Evolutionary conservation across 2,797 vertebrate species (phyloP).

Genomic region (Mormyrus proboscirostris): DNA sequence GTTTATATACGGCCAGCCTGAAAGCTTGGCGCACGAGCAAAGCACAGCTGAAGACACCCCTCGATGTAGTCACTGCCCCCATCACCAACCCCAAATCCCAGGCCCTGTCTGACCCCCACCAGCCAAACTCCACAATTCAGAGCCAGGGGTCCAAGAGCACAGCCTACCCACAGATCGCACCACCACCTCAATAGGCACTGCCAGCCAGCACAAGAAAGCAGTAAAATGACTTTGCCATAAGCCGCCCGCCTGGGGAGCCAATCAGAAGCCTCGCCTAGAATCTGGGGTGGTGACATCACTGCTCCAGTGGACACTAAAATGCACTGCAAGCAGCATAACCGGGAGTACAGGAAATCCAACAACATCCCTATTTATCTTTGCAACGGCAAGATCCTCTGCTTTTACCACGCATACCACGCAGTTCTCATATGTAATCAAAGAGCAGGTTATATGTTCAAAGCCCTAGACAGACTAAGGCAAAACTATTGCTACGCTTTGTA

Average conservation of each 20-base stretch:
- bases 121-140: background rate
- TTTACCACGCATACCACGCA: background rate
- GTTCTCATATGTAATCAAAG: background rate
- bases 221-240: background rate
- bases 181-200: background rate
- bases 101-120: background rate
- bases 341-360: background rate
- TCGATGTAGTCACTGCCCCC: background rate
- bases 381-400: background rate
- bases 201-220: background rate
- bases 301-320: background rate
- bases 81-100: background rate
- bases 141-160: background rate
- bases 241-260: background rate
- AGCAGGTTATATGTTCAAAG: background rate
- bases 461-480: background rate
- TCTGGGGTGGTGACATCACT: background rate
- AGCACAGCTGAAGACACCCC: background rate
- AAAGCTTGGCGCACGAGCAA: background rate
- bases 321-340: background rate
- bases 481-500: background rate
- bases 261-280: background rate
- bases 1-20: background rate
- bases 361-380: background rate
- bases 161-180: background rate